These are phyloP conservation scores for Trichoplusia ni DNA, from an alignment of 1,140 invertebrate species.

Conservation along the genomic window DNA sequence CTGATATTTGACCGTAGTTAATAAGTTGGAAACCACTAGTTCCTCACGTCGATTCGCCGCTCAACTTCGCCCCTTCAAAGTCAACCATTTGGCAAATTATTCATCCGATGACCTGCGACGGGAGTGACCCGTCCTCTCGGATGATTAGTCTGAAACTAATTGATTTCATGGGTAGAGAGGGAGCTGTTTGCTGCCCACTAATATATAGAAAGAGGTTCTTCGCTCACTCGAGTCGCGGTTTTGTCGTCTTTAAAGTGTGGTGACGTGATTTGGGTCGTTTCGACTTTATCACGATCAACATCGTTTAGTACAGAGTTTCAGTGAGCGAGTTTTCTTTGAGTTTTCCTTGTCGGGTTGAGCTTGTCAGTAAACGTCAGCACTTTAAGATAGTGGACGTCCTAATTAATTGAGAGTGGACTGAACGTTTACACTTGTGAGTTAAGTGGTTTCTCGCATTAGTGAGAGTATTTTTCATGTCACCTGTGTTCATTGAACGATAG, in stretches of 20 bases:
- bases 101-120: slow-evolving; percentile 51
- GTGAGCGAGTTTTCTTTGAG: not conserved
- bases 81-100: slow-evolving; percentile 47
- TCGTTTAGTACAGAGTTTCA: not conserved
- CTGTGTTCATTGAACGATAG: too few species aligned
- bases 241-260: slow-evolving; percentile 26
- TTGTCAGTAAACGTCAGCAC: not conserved
- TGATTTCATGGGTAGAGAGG: slow-evolving; percentile 45
- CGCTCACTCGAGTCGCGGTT: slow-evolving; percentile 43
- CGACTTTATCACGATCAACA: slow-evolving; percentile 30
- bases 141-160: slow-evolving; percentile 62
- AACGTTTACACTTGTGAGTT: too few species aligned
- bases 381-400: not conserved
- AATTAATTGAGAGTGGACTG: not conserved
- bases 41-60: not conserved
- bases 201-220: slow-evolving; percentile 41
- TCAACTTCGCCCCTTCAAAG: slow-evolving; percentile 34
- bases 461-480: too few species aligned
- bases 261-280: slow-evolving; percentile 35
- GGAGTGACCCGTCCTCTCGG: slow-evolving; percentile 47
- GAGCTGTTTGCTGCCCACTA: slow-evolving; percentile 23
- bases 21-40: not conserved
- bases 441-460: too few species aligned
- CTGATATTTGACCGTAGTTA: not conserved
- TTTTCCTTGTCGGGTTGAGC: not conserved